Percentiles rank a stretch among this genome's conserved stretches.
Evolutionary conservation across 2,113 vertebrate species (phyloP).

Genomic region (Hemiscyllium ocellatum): DNA sequence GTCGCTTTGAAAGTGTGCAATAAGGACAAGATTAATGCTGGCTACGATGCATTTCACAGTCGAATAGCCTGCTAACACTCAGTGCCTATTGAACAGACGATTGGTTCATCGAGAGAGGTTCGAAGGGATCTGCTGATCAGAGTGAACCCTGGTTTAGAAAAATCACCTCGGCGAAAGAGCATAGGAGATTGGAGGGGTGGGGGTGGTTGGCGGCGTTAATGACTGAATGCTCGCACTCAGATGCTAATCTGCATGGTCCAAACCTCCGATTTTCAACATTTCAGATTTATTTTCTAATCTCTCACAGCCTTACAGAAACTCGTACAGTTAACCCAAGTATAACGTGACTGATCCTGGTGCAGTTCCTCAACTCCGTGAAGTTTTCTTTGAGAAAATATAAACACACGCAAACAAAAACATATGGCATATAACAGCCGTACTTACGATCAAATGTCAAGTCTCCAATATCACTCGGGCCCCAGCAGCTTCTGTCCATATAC

Average conservation of each 20-base stretch:
- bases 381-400: not conserved
- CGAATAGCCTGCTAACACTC: too few species aligned
- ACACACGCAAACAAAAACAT: not conserved
- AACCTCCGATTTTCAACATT: not conserved
- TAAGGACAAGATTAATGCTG: not conserved
- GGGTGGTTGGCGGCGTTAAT: too few species aligned
- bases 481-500: not conserved
- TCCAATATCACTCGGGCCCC: not conserved
- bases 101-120: not conserved
- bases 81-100: not conserved
- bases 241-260: not conserved
- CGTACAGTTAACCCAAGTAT: not conserved
- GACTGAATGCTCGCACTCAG: not conserved
- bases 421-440: not conserved
- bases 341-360: not conserved
- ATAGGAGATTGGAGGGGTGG: not conserved
- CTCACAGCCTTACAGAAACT: not conserved
- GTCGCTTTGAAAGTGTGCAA: not conserved
- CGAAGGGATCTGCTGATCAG: not conserved
- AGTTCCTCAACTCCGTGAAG: not conserved
- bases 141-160: not conserved
- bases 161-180: not conserved
- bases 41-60: not conserved
- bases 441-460: not conserved
- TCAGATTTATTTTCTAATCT: not conserved